phyloP scores from a whole-genome alignment of 2,888 invertebrate species.

The Conops quadrifasciatus region DNA sequence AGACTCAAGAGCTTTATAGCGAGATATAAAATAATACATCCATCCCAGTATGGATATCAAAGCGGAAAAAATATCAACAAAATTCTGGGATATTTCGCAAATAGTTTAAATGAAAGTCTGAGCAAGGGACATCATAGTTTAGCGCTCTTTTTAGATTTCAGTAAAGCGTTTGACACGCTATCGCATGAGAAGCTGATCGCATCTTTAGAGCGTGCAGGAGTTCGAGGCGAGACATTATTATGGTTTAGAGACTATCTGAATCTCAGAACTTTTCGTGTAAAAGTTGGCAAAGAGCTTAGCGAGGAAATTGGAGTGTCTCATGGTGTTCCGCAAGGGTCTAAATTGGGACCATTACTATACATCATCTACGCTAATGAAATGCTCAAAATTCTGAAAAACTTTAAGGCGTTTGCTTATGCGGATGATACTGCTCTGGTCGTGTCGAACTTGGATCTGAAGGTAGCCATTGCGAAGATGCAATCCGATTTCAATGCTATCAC shows the following conservation, averaged over 20 bases:
- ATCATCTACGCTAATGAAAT: background rate
- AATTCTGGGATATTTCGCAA: constrained; percentile 10
- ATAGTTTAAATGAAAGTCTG: background rate
- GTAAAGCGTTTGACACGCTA: constrained; percentile 24
- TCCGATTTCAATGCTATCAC: background rate
- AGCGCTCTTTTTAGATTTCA: constrained; percentile 19
- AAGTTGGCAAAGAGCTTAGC: background rate
- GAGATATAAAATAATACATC: constrained; percentile 21
- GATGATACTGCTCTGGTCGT: background rate
- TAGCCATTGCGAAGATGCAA: background rate
- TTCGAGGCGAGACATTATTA: constrained; percentile 13
- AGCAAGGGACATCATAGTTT: constrained; percentile 11
- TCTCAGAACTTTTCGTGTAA: constrained; percentile 5
- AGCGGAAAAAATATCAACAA: constrained; percentile 10
- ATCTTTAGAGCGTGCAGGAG: background rate
- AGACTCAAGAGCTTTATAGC: background rate
- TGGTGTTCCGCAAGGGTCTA: background rate
- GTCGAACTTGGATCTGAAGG: background rate
- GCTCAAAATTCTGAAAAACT: background rate
- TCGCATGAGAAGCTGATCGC: constrained; percentile 17
- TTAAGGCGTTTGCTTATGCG: background rate
- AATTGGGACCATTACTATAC: background rate
- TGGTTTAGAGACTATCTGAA: constrained; percentile 15
- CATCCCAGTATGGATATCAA: background rate
- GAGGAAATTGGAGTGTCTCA: constrained; percentile 3